Percentiles rank a stretch among this genome's conserved stretches.
phyloP scores from a whole-genome alignment of 2,888 invertebrate genomes.

The Pyrrhosoma nymphula region DNA sequence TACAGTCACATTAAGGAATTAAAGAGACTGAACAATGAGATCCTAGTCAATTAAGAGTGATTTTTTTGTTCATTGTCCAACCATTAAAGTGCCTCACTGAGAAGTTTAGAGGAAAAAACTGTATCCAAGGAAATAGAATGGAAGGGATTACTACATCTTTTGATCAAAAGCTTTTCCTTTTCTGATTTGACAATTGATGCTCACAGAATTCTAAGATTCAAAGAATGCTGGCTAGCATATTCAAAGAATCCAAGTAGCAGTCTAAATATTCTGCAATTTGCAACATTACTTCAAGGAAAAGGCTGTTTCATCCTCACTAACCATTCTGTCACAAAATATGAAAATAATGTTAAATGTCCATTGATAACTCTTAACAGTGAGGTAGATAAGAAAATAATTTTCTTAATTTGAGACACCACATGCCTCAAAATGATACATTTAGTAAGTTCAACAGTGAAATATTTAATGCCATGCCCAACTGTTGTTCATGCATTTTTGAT shows the following conservation, averaged over 20 bases:
- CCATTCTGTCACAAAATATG: too few species aligned
- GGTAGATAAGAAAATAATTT: not conserved
- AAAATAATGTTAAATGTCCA: not conserved
- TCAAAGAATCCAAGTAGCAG: too few species aligned
- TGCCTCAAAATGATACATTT: conserved; percentile 5
- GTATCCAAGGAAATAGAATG: not conserved
- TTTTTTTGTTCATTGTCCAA: too few species aligned
- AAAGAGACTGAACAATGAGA: too few species aligned
- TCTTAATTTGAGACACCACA: not conserved
- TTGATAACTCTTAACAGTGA: not conserved
- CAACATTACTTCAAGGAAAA: not conserved
- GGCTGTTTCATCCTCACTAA: too few species aligned
- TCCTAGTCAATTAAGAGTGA: too few species aligned
- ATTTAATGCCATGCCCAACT: conserved; percentile 48
- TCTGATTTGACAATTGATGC: not conserved
- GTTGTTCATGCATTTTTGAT: conserved; percentile 52
- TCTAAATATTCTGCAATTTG: not conserved
- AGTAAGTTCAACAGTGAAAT: conserved; percentile 19
- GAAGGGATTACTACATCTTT: not conserved
- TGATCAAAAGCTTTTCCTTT: not conserved
- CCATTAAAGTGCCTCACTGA: not conserved
- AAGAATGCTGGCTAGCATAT: not conserved
- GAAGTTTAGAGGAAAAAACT: not conserved
- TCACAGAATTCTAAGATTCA: not conserved
- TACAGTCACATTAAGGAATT: too few species aligned